Base-by-base conservation (phyloP, 2,113 vertebrate species). In the Oncorhynchus gorbuscha region DNA sequence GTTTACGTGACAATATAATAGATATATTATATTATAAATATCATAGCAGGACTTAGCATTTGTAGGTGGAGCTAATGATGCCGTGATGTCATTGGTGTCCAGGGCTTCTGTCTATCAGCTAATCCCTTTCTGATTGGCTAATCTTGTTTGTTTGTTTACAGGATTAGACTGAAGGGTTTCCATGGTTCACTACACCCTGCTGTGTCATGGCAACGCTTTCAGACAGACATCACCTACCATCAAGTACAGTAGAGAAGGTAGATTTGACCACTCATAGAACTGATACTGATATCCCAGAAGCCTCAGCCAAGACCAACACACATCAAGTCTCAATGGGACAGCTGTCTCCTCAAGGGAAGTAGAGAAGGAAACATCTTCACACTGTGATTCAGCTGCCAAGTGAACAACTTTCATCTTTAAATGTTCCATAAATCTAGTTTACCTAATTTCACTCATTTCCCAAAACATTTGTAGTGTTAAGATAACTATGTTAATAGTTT, bases 401-500 rank as follows among this genome's bases (percentile, higher is more conserved):
- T 55, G 51, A 18, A 55, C 14, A 55, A 55, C 12, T 16, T 7
- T 74, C 58, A 39, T 45, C 51, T 76, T 81, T 20, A 76, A 77
- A 18, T 0, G 16, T 5, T 45, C 30, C 71, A 64, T 3, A 68
- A 51, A 74, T 67, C 68, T 26, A 45, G 4, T 75, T 82, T 2
- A 30, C 14, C 26, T 64, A 1, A 22, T 74, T 71, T 66, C 32
- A 45, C 39, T 45, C 9, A 45, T 45, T 45, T 45, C 3, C 39
- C 39, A 45, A 45, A 45, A 45, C 59, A 11, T 81, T 79, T 82
- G 64, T 75, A 61, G 77, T 55, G 30, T 69, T 80, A 32, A 69
- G 69, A 69, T 58, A 26, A 24, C 3, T 64, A 9, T 26, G 22
- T 64, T 64, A n/a, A 9, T 64, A 26, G 39, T 45, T 45, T 12